Base-by-base conservation (phyloP, 1,140 invertebrate genomes). In the Aphis gossypii region DNA sequence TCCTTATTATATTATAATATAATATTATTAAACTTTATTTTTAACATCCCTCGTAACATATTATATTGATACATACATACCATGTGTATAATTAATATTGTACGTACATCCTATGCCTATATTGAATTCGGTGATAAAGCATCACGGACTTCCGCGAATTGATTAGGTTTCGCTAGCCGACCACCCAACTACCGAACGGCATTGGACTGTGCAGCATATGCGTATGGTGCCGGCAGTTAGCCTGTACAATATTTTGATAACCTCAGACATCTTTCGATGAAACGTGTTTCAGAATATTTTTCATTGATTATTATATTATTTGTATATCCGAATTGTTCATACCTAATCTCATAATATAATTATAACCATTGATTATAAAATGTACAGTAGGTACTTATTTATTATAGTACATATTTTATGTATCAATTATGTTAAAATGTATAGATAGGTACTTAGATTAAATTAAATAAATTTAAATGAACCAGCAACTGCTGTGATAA, bases 211-310 rank as follows among this genome's bases (percentile, higher is more conserved):
- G 18, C 2, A 51, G 48, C 87, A n/a, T n/a, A 54, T 88, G 46
- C 46, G 46, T 46, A 54, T 54, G 87, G n/a, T 89, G 20, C 25
- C 25, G 38, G 56, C 38, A 38, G 38, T 68, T 56, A n/a, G 89
- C 89, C 89, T 90, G 1, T 44, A 48, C 23, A 68, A 7, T 68
- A n/a, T 90, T 68, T 68, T 20, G 89, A 90, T 90, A 90, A 90
- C 54, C 89, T 90, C 35, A 11, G 84, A 68, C 54, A 41, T 25
- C 48, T 90, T 68, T 68, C 56, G 89, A 68, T n/a, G 41, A 90
- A 44, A 90, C 25, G 25, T 90, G 25, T 68, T 68, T 56, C 4
- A 56, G 20, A 56, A 90, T 35, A 46, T 56, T 18, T 90, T 68
- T 68, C 54, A 90, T 44, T 68, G 89, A 90, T 30, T 30, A 90